phyloP scores from a whole-genome alignment of 2,797 vertebrate species.

The Diceros bicornis region DNA sequence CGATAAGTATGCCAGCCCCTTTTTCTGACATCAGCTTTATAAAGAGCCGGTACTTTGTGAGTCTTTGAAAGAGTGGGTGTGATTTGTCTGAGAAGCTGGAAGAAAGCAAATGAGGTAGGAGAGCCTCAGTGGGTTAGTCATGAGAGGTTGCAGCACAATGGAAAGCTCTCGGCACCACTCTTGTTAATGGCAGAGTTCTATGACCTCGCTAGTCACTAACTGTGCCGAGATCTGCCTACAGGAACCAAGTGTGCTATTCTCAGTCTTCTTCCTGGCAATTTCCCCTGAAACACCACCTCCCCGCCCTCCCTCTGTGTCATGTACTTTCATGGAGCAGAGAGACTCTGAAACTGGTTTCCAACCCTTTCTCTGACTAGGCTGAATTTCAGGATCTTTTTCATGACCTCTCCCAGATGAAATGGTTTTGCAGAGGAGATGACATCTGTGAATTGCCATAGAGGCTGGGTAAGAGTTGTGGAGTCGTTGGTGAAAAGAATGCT shows the following conservation, averaged over 20 bases:
- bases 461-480: background rate
- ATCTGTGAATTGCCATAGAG: background rate
- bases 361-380: background rate
- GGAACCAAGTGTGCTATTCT: background rate
- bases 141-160: background rate
- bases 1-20: background rate
- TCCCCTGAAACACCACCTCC: background rate
- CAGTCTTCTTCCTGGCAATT: background rate
- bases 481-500: background rate
- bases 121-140: background rate
- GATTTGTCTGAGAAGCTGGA: background rate
- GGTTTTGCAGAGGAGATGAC: background rate
- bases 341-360: background rate
- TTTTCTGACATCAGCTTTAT: background rate
- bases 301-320: accelerated
- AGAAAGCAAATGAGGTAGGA: background rate
- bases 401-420: background rate
- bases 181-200: background rate
- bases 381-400: background rate
- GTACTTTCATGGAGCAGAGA: background rate
- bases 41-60: background rate
- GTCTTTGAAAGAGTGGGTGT: background rate
- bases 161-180: background rate
- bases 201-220: background rate
- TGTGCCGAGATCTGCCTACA: background rate